These are phyloP conservation scores for Dendrolimus kikuchii DNA, from an alignment of 1,140 invertebrate genomes.

Conservation along the genomic window DNA sequence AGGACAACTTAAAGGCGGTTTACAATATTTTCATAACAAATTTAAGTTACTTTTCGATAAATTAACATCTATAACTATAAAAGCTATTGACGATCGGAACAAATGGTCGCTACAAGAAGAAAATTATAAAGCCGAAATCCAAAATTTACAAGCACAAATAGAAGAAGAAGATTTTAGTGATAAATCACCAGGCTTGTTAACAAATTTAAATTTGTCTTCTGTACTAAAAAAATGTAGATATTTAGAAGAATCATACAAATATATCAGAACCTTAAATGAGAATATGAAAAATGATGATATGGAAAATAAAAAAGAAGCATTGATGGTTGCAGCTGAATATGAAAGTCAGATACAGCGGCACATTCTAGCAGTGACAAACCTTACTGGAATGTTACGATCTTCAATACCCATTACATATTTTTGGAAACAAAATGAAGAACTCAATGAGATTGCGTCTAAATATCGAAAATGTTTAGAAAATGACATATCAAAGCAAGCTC, in stretches of 20 bases:
- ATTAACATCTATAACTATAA: constrained; percentile 45
- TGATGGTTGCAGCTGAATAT: constrained; percentile 38
- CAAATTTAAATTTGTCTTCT: constrained; percentile 12
- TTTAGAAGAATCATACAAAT: constrained; percentile 55
- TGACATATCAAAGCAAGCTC: constrained; percentile 16
- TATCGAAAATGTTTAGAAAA: constrained; percentile 40
- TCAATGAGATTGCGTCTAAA: constrained; percentile 45
- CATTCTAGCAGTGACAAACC: constrained; percentile 35
- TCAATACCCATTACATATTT: constrained; percentile 53
- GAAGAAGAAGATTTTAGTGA: constrained; percentile 48
- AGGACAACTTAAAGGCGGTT: constrained; percentile 40
- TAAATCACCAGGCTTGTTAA: constrained; percentile 42
- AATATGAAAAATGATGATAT: constrained; percentile 56
- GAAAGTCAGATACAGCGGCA: constrained; percentile 52
- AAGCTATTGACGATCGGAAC: constrained; percentile 39
- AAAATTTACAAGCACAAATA: constrained; percentile 40
- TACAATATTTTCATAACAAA: constrained; percentile 61
- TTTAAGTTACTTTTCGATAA: constrained; percentile 54
- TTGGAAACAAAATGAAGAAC: constrained; percentile 49
- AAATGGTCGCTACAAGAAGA: constrained; percentile 60
- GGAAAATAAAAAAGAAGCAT: constrained; percentile 42
- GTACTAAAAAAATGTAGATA: constrained; percentile 52
- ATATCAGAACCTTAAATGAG: constrained; percentile 52
- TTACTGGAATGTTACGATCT: constrained; percentile 48
- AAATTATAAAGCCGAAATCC: constrained; percentile 58